Evolutionary conservation across 2,113 vertebrate species (phyloP).

Genomic region (Pandion haliaetus): DNA sequence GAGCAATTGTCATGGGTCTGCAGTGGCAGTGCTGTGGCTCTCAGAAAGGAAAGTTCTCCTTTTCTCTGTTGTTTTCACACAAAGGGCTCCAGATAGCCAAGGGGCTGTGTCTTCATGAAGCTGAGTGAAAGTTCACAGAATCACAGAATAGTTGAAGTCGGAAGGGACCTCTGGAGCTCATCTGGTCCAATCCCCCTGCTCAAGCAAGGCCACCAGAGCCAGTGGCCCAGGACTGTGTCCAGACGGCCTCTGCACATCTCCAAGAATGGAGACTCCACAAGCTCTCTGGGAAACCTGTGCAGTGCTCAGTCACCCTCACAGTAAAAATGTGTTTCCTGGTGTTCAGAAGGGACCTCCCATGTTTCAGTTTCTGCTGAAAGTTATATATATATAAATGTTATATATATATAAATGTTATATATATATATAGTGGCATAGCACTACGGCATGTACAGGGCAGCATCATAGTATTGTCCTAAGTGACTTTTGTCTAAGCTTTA

Average conservation of each 20-base stretch:
- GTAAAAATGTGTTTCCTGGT: background rate
- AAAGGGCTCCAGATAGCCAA: background rate
- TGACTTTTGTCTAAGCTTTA: background rate
- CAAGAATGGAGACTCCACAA: background rate
- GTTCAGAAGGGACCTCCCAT: background rate
- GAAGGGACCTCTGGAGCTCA: background rate
- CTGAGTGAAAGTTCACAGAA: background rate
- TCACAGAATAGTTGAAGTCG: background rate
- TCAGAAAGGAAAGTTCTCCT: background rate
- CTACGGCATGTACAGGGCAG: background rate
- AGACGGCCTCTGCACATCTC: background rate
- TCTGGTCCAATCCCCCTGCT: background rate
- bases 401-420: background rate
- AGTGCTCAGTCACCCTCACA: background rate
- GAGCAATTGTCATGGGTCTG: background rate
- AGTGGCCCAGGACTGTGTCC: fast-evolving
- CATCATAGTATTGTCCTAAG: background rate
- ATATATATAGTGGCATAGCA: background rate
- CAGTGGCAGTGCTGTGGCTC: fast-evolving
- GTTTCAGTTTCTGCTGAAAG: background rate
- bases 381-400: background rate
- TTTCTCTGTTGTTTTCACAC: background rate
- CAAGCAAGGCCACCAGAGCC: background rate
- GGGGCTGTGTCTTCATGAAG: background rate
- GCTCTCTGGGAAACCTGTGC: background rate